Evolutionary conservation across 2,888 invertebrate species (phyloP), one percentile per base, ranked within the genome.

Genomic region (Craniophora ligustri): DNA sequence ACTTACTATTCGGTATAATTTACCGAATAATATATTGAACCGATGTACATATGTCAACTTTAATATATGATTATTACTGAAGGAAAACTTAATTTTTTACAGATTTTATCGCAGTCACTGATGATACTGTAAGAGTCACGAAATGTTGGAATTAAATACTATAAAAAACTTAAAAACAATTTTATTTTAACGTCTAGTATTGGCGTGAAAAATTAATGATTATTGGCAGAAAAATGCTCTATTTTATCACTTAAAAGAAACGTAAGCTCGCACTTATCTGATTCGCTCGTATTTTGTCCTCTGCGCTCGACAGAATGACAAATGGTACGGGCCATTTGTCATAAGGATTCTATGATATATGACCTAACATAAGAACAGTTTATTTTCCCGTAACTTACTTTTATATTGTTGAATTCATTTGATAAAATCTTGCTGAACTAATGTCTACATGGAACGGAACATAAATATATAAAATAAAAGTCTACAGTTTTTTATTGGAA

Each of bases 281-380:
- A 30, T 59, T 41, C 30, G 10, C 31, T 45, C 34, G 39, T 60
- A 60, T 65, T n/a, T 47, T 65, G 59, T 60, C 30, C 54, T 57
- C 30, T 51, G 41, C 18, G 14, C 7, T 13, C 18, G 62, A 62
- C 60, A 59, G 62, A 13, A 48, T 53, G 71, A 72, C 56, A 28
- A 40, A 50, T 48, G 55, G 58, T 35, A 47, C 16, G 13, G 21
- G 5, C 57, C 53, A 58, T 72, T 66, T 72, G 60, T 75, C 66
- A 47, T 13, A 46, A 18, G 15, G 14, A 23, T 49, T 47, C 36
- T 38, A 36, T 67, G 66, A 69, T 59, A 56, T 57, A 72, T 59
- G 34, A 10, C 16, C 36, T 47, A 15, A 48, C 35, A 53, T 50
- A 13, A 31, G 32, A 57, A 64, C 49, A 55, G 54, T 63, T 55